Evolutionary conservation across 2,888 invertebrate species (phyloP), one percentile per base, ranked within the genome.

Genomic region (Lycocerus yunnanus): DNA sequence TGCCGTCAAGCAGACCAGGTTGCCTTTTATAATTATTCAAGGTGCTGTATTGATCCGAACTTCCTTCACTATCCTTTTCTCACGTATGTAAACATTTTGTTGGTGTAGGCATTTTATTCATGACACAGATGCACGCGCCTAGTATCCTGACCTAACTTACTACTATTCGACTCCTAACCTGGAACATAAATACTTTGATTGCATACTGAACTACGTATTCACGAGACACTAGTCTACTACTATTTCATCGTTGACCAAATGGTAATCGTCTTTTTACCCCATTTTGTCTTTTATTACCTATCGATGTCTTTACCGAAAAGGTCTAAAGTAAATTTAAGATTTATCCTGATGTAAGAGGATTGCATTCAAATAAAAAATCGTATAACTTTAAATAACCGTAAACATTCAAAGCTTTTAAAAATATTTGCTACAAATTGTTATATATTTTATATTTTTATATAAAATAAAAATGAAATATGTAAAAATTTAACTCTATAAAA

Each of bases 1-100:
- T 78, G 78, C 80, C 79, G 79, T 80, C 80, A 79, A 81, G 79
- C 84, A 83, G 84, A 83, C 84, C 84, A 85, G 84, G 84, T 84
- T 84, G 85, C 84, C 84, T 85, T 85, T 85, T 85, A 84, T 86
- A 86, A 86, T 86, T 85, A 86, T 86, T 86, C 86, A 86, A 85
- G 84, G 85, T 85, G 83, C 83, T 82, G 85, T 86, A 86, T 86
- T 84, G 86, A 86, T 86, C 86, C 85, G 81, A 80, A 83, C 83
- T 83, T 84, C 84, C 84, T 84, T 84, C 81, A 82, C 84, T 83
- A 81, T 83, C 84, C 82, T 82, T 83, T 80, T 80, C 81, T 79
- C 81, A 68, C 71, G 76, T 80, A 79, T 81, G 78, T 80, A 79
- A 80, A 80, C 79, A 80, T 81, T 81, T 80, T 78, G 80, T 80